Evolutionary conservation across 2,113 vertebrate genomes (phyloP).

Genomic region (Mus spicilegus): DNA sequence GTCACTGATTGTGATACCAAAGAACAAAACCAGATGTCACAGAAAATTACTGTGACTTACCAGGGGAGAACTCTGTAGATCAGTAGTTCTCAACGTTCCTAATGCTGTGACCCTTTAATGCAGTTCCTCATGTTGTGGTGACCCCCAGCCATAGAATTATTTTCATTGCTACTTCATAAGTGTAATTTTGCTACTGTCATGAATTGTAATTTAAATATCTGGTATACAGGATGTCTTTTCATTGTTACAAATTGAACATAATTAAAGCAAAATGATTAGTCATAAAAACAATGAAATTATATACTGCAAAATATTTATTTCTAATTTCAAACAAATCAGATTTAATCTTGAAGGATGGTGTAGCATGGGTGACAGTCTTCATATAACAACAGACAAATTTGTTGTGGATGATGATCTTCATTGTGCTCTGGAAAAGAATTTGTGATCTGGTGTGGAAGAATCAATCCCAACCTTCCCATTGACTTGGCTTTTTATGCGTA

Average conservation of each 20-base stretch:
- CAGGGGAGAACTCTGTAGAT: background rate
- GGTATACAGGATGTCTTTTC: background rate
- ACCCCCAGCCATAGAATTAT: background rate
- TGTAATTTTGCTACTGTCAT: background rate
- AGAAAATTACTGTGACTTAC: background rate
- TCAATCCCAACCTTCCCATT: background rate
- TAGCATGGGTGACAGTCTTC: background rate
- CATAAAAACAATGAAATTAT: too few relatives aligned
- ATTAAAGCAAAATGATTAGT: too few relatives aligned
- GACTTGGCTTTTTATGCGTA: background rate
- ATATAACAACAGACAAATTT: background rate
- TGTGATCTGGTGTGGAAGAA: background rate
- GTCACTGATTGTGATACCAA: background rate
- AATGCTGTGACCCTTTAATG: too few relatives aligned
- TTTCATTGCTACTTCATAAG: background rate
- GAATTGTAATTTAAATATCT: background rate
- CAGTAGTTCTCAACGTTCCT: too few relatives aligned
- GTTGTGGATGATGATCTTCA: background rate
- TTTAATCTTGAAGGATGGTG: background rate
- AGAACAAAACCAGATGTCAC: background rate
- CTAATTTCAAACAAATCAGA: background rate
- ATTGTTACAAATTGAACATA: too few relatives aligned
- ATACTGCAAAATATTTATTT: too few relatives aligned
- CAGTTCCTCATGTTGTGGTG: background rate
- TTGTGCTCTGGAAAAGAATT: background rate